phyloP scores from a whole-genome alignment of 2,797 vertebrate genomes.

The Thripadectes ignobilis region DNA sequence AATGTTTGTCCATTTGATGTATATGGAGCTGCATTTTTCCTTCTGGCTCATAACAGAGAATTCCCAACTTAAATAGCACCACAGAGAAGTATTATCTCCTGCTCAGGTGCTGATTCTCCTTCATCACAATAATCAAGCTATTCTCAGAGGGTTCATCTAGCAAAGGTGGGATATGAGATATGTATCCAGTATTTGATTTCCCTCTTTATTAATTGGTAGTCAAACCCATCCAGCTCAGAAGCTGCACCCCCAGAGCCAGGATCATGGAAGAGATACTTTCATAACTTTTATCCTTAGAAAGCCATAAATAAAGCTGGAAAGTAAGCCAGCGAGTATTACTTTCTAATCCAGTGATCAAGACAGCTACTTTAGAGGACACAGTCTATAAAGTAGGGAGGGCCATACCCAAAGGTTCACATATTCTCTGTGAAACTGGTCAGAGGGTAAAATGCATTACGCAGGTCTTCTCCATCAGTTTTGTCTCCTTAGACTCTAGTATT shows the following conservation, averaged over 20 bases:
- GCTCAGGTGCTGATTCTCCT: neutral
- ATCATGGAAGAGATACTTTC: slow-evolving; percentile 6
- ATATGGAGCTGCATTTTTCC: neutral
- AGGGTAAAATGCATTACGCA: neutral
- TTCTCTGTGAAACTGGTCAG: neutral
- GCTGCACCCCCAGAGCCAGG: neutral
- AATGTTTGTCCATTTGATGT: neutral
- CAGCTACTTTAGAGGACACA: neutral
- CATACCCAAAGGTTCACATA: neutral
- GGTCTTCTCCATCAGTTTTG: neutral
- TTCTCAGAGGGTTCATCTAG: slow-evolving; percentile 18
- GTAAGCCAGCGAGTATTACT: slow-evolving; percentile 43
- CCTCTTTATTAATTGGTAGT: slow-evolving; percentile 43
- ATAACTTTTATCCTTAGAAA: slow-evolving; percentile 52
- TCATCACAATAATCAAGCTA: slow-evolving; percentile 21
- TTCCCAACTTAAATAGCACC: neutral
- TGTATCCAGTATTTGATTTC: neutral
- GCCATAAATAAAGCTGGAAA: slow-evolving; percentile 32
- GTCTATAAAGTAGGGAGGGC: neutral
- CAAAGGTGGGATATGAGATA: neutral
- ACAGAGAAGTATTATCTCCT: neutral
- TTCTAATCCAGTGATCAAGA: slow-evolving; percentile 1
- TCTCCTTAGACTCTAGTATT: neutral
- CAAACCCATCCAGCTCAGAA: slow-evolving; percentile 7
- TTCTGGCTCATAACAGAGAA: neutral